Base-by-base conservation (phyloP, 2,113 vertebrate genomes). In the Hydrochoerus hydrochaeris region DNA sequence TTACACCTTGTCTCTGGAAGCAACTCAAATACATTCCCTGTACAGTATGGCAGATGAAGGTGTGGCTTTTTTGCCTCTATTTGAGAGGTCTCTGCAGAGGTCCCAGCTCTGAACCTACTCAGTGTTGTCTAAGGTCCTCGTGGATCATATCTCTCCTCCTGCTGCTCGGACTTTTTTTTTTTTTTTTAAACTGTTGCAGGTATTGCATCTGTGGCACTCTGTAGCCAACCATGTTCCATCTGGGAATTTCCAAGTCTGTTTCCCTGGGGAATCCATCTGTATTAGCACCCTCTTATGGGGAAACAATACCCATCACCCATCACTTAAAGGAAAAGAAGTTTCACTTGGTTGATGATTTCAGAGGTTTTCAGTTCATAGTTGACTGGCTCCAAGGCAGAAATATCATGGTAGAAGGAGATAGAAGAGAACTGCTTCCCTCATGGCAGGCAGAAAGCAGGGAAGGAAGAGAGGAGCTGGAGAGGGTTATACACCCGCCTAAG, bases 181-280 rank as follows among this genome's bases (percentile, higher is more conserved):
- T n/a, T 0, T 14, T 49, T 30, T 38, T 44, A 0, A 19, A 52
- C 16, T 1, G 16, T 14, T 0, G 1, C 32, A 26, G 5, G 19
- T 52, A 54, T 52, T 2, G 35, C 19, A 9, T 54, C 38, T 44
- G 26, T 3, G 0, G 20, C 10, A 10, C 35, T 78, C 11, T 16
- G 32, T 41, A 38, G 0, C 12, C 20, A 28, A 7, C 58, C 5
- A 20, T 19, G 13, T 26, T 2, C 4, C 71, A 9, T 11, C 0
- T 52, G 69, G 1, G 0, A 3, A 35, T 81, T 71, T 38, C 41
- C 17, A 19, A 13, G n/a, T 63, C 35, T 38, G 35, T 60, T 80
- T 78, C 14, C 71, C 58, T 11, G 12, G 44, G 20, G 20, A 58
- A 44, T 5, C 26, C 14, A 8, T 30, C 44, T 49, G 26, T 16